Conservation (phyloP, 2,797 vertebrate genomes). For the Chanos chanos region DNA sequence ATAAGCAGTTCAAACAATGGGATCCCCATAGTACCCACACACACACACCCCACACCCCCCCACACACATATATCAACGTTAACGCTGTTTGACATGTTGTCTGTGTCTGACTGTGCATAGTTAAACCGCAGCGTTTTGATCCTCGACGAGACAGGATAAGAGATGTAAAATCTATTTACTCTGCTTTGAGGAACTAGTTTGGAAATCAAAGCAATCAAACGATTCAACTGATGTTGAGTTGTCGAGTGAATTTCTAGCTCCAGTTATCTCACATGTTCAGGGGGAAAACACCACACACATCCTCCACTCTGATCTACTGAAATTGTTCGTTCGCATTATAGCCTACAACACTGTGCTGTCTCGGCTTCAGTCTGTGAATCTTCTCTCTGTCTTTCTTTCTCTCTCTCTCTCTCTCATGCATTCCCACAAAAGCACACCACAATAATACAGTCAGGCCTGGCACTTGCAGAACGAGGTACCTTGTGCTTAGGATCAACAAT, state of each 20-base stretch:
- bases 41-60: not conserved
- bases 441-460: constrained; percentile 51
- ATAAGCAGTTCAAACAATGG: not conserved
- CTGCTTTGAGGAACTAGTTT: constrained; percentile 33
- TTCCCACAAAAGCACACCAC: not conserved
- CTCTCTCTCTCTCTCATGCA: constrained; percentile 1
- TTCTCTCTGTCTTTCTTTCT: no score
- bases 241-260: constrained; percentile 6
- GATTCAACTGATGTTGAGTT: constrained; percentile 18
- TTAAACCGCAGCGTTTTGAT: constrained; percentile 21
- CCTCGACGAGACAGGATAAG: not conserved
- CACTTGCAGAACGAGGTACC: constrained; percentile 57
- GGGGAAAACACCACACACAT: not conserved
- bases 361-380: constrained; percentile 26
- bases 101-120: constrained; percentile 19
- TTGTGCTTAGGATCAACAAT: constrained; percentile 26
- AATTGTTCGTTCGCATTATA: constrained; percentile 16
- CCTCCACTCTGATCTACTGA: not conserved
- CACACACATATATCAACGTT: not conserved
- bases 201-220: constrained; percentile 33
- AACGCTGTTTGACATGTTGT: not conserved
- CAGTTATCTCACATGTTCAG: constrained; percentile 5
- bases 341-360: constrained; percentile 20
- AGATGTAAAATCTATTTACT: constrained; percentile 40
- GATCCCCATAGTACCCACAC: not conserved